phyloP scores from a whole-genome alignment of 2,888 invertebrate genomes.

The Dryobota labecula region DNA sequence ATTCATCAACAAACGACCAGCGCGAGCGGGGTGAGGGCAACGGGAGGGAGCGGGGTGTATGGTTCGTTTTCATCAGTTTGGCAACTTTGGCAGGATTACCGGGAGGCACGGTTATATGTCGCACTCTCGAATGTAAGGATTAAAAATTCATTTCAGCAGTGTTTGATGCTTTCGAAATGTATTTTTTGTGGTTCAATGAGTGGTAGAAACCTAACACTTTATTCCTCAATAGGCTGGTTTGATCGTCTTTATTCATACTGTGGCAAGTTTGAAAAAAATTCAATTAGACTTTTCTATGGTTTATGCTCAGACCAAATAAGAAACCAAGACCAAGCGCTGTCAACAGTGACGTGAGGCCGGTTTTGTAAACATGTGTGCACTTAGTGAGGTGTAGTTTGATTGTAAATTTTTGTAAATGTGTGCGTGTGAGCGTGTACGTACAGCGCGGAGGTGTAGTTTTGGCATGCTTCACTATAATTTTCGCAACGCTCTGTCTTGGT shows the following conservation, averaged over 20 bases:
- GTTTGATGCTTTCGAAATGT: background rate
- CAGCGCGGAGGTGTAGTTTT: no score
- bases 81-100: constrained; percentile 36
- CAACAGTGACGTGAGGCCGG: no score
- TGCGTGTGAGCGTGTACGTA: no score
- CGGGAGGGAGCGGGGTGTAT: no score
- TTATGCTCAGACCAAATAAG: no score
- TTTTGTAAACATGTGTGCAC: no score
- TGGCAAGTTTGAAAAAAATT: background rate
- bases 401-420: no score
- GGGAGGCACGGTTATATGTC: constrained; percentile 8
- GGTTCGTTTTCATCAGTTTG: constrained; percentile 31
- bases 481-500: no score
- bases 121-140: constrained; percentile 22
- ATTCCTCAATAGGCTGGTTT: background rate
- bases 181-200: background rate
- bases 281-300: background rate
- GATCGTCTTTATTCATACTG: background rate
- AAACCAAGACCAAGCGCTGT: no score
- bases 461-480: no score
- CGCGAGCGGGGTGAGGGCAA: background rate
- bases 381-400: no score
- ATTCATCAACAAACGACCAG: constrained; percentile 30
- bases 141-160: constrained; percentile 8
- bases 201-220: background rate